These are phyloP conservation scores for Premnoplex brunnescens DNA, from an alignment of 2,797 vertebrate genomes.

Conservation along the genomic window DNA sequence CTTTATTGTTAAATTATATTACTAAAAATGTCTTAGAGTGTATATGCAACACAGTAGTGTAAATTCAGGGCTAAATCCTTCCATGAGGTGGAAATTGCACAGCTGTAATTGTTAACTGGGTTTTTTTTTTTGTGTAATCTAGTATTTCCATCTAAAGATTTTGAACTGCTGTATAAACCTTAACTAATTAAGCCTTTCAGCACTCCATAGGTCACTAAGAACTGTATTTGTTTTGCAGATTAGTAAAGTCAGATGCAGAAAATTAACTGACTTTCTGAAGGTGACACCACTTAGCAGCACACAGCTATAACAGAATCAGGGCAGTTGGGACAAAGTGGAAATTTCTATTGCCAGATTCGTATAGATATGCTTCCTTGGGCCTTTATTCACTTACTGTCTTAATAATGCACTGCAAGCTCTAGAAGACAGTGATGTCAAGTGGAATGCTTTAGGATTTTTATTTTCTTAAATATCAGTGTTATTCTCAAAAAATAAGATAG, in stretches of 20 bases:
- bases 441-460: background rate
- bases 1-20: background rate
- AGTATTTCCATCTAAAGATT: background rate
- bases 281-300: background rate
- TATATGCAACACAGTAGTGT: background rate
- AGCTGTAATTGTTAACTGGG: background rate
- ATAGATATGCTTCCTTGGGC: background rate
- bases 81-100: background rate
- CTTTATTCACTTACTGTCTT: background rate
- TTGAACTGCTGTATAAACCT: background rate
- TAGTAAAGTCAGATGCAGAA: background rate
- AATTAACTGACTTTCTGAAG: background rate
- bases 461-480: background rate
- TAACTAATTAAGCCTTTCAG: slow-evolving; percentile 10
- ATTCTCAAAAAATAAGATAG: background rate
- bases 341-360: background rate
- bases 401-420: background rate
- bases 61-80: background rate
- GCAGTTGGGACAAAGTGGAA: background rate
- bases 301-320: background rate
- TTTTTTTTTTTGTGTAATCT: background rate
- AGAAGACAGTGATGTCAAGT: background rate
- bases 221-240: background rate
- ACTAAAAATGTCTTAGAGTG: background rate
- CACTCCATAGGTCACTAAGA: background rate